A percentile compares a stretch with the other conserved stretches of the same genome.
Conservation (phyloP, 1,140 invertebrate species). For the Micrasema minimum region DNA sequence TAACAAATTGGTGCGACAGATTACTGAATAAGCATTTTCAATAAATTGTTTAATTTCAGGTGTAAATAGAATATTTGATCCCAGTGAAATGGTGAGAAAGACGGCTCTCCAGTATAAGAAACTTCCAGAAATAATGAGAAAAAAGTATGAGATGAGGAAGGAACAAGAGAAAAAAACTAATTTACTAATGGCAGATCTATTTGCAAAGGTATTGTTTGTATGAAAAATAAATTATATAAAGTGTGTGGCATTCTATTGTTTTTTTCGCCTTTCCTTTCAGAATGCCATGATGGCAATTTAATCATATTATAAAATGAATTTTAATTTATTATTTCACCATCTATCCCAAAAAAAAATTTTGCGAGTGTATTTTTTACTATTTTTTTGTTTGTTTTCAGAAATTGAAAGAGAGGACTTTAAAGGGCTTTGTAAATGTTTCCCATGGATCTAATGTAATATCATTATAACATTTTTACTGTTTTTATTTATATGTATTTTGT, state of each 20-base stretch:
- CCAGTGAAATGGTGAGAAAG: conserved; percentile 43
- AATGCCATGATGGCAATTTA: no score
- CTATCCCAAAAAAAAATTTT: no score
- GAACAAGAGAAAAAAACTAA: conserved; percentile 63
- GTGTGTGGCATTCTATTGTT: no score
- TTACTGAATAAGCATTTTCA: no score
- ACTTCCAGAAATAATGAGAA: conserved; percentile 60
- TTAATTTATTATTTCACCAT: no score
- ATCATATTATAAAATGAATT: no score
- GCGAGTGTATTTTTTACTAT: conserved; percentile 51
- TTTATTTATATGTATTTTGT: background rate
- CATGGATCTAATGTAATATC: conserved; percentile 52
- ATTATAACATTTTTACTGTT: conserved; percentile 11
- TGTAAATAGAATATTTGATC: conserved; percentile 39
- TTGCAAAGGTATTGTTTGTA: conserved; percentile 64
- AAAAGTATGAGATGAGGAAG: conserved; percentile 62
- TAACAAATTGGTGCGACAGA: no score
- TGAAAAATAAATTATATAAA: no score
- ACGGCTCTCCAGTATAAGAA: conserved; percentile 59
- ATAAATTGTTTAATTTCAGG: conserved; percentile 30
- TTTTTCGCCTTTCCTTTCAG: no score
- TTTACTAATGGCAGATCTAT: conserved; percentile 63
- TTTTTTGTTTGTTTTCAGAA: conserved; percentile 58
- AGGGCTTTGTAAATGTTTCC: conserved; percentile 61
- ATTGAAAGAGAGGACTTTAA: conserved; percentile 63